Evolutionary conservation across 1,140 invertebrate species (phyloP), one percentile per base, ranked within the genome.

Genomic region (Atta colombica): DNA sequence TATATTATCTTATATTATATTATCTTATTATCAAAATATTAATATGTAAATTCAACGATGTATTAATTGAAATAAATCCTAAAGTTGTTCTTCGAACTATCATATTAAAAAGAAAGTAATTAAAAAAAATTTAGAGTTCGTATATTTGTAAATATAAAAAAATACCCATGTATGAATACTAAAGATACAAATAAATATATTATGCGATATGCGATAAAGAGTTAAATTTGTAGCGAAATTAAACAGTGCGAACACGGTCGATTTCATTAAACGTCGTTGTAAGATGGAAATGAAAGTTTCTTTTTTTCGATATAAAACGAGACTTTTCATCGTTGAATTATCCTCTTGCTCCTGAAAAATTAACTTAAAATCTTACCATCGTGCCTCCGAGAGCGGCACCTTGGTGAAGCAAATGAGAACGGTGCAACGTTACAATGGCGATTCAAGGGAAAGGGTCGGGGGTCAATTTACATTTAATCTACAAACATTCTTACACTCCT

Each of bases 391-490:
- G 80, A 8, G 55, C 69, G 69, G 80, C 69, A 84, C 69, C 80
- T 84, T 45, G 45, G 53, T 25, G 55, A 12, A 21, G 55, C 80
- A 84, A 84, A 75, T 84, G 80, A 84, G 80, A 75, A 74, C 55
- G 53, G 69, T 61, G 80, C 80, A 84, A 63, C 69, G 69, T 84
- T 84, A 84, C 80, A 84, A 84, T 84, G 80, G 69, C 55, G 80
- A 55, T 51, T 58, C 63, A 35, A 75, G 39, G 8, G 55, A 45
- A 21, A 55, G 25, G 55, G 45, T 25, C 12, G 66, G 16, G 55
- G 55, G 51, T 75, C 80, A 84, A 84, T 84, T 84, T 84, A 84
- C 80, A 84, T 84, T 84, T 84, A 84, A 84, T 84, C 80, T 84
- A 74, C 80, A 84, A 84, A 84, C 80, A 84, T 84, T 75, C 80